phyloP scores from a whole-genome alignment of 2,113 vertebrate species.

The Syrrhaptes paradoxus region DNA sequence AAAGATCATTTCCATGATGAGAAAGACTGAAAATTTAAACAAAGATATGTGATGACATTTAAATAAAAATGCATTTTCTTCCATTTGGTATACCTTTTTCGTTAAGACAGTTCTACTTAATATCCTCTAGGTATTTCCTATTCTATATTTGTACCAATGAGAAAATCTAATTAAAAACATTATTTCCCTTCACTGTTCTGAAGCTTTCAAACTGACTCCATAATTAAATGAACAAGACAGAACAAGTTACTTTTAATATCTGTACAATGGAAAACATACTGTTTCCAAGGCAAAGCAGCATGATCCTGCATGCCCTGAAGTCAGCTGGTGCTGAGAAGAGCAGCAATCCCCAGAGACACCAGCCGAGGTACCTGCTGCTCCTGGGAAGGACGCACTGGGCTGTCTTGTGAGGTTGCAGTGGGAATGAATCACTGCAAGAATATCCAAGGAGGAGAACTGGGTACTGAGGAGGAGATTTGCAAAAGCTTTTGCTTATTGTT shows the following conservation, averaged over 20 bases:
- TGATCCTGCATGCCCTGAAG: background rate
- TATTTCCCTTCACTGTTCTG: background rate
- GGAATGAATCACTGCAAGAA: background rate
- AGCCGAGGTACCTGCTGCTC: background rate
- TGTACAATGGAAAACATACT: background rate
- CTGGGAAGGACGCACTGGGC: background rate
- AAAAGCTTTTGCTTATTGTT: background rate
- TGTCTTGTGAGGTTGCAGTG: background rate
- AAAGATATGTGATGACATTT: slow-evolving; percentile 5
- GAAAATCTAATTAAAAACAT: slow-evolving; percentile 16
- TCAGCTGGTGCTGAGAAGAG: background rate
- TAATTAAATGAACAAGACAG: slow-evolving; percentile 4
- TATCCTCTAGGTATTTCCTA: background rate
- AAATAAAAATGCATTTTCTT: background rate
- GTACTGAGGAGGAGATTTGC: background rate
- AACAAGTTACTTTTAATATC: background rate
- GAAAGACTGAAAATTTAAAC: background rate
- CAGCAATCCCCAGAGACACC: background rate
- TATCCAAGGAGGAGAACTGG: background rate
- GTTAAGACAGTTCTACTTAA: background rate
- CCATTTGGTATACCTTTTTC: background rate
- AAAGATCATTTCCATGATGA: background rate
- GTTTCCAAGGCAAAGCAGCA: background rate
- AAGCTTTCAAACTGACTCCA: background rate
- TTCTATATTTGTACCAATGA: background rate